Evolutionary conservation across 2,113 vertebrate genomes (phyloP), one percentile per base, ranked within the genome.

Genomic region (Xiphophorus hellerii): DNA sequence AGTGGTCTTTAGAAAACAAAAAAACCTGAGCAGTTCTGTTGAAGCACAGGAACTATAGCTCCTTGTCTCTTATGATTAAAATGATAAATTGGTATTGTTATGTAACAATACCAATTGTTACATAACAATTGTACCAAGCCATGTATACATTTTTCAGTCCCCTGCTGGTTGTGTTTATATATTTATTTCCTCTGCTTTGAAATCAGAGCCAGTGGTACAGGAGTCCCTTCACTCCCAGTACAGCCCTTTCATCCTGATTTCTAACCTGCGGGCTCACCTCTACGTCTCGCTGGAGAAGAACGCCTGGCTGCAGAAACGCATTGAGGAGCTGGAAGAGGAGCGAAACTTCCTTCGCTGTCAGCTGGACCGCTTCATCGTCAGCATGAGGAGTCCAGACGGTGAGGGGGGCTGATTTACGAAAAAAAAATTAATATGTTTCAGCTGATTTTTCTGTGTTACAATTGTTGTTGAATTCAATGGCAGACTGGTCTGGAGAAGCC

Each of bases 251-350:
- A 93, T 95, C 71, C 87, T 97, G 89, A 93, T 97, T 71, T 94
- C 90, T 0, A 93, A 95, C 62, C 92, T 97, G 70, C 93, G 94
- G 27, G 93, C 96, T 8, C 96, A 97, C 89, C 94, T 97, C 30
- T 96, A 96, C 78, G 94, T 97, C 85, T 93, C 96, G 0, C 89
- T 97, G 90, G 96, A 97, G 90, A 95, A 96, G 84, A 97, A 97
- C 81, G 93, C 94, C 0, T 97, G 96, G 96, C 88, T 96, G 61
- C 96, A 96, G 94, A 96, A 96, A 42, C 95, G 96, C 74, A 97
- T 96, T 0, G 95, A 96, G 82, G 96, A 97, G 84, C 93, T 97
- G 86, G 96, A 97, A 88, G 96, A 97, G 75, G 96, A 97, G 66
- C 88, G 96, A 13, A 96, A 97, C 89, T 97, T 97, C 82, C 84